phyloP scores from a whole-genome alignment of 2,797 vertebrate genomes.

The Pampus argenteus region DNA sequence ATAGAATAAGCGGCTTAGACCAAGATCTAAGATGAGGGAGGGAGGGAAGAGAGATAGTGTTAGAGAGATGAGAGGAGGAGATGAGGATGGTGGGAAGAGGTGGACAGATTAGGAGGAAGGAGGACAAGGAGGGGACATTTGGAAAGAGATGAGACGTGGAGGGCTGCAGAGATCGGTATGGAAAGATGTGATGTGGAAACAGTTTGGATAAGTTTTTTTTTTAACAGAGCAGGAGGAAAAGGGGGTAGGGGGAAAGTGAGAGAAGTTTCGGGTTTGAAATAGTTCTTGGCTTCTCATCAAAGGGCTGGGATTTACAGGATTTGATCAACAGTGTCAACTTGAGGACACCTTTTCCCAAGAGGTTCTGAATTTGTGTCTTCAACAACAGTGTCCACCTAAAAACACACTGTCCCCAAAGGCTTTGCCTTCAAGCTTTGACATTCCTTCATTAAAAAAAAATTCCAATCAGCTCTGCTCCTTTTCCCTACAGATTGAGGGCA shows the following conservation, averaged over 20 bases:
- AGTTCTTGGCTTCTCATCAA: conserved; percentile 66
- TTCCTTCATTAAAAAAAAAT: conserved; percentile 57
- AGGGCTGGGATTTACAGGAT: conserved; percentile 72
- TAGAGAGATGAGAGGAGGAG: conserved; percentile 72
- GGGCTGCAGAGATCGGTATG: conserved; percentile 58
- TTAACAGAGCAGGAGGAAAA: conserved; percentile 34
- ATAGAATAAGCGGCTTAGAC: conserved; percentile 83
- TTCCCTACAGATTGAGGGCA: conserved; percentile 45
- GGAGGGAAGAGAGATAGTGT: conserved; percentile 67
- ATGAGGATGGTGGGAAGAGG: conserved; percentile 65
- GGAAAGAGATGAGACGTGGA: conserved; percentile 64
- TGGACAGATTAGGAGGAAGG: conserved; percentile 69
- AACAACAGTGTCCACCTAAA: conserved; percentile 57
- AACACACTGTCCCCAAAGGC: conserved; percentile 57
- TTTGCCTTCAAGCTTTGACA: conserved; percentile 52
- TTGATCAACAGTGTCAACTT: conserved; percentile 70
- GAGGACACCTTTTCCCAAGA: conserved; percentile 68
- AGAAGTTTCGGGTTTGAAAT: conserved; percentile 68
- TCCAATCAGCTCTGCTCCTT: conserved; percentile 43
- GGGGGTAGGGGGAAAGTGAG: conserved; percentile 19
- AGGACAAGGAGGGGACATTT: conserved; percentile 72
- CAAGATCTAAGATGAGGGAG: conserved; percentile 80
- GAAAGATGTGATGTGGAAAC: conserved; percentile 65
- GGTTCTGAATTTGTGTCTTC: conserved; percentile 57
- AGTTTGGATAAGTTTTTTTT: conserved; percentile 61